Percentiles rank a stretch among this genome's conserved stretches.
Conservation (phyloP, 2,797 vertebrate species). For the Knipowitschia caucasica region DNA sequence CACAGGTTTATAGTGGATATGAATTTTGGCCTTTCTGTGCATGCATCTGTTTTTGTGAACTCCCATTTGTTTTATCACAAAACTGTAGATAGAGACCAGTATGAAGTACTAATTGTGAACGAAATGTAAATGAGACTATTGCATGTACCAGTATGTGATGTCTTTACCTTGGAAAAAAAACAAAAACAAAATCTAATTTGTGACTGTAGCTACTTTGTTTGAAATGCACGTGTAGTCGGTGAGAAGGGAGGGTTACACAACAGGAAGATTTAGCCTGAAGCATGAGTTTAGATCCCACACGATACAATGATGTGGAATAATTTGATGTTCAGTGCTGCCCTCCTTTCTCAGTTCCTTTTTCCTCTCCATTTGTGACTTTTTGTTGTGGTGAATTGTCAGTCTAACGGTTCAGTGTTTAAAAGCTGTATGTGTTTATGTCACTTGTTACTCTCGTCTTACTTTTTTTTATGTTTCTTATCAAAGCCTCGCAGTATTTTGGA, state of each 20-base stretch:
- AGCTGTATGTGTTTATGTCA: constrained; percentile 10
- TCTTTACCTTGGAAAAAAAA: too few relatives aligned
- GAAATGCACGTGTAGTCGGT: constrained; percentile 48
- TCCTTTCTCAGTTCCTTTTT: constrained; percentile 29
- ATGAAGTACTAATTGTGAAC: background rate
- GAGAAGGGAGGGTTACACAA: constrained; percentile 57
- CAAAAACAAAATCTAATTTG: constrained; percentile 66
- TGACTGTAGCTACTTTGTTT: constrained; percentile 37
- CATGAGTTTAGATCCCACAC: constrained; percentile 60
- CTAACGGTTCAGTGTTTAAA: constrained; percentile 7
- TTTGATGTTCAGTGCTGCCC: constrained; percentile 56
- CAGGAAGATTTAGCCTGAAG: constrained; percentile 57
- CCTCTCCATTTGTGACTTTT: constrained; percentile 45
- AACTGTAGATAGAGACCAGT: constrained; percentile 2
- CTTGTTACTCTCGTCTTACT: constrained; percentile 28
- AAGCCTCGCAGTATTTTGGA: constrained; percentile 86
- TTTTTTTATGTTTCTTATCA: constrained; percentile 47
- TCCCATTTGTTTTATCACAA: constrained; percentile 3
- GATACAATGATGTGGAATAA: constrained; percentile 66
- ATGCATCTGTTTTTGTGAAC: constrained; percentile 24
- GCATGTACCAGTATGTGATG: constrained; percentile 70
- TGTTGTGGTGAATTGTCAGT: constrained; percentile 23
- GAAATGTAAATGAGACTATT: constrained; percentile 50
- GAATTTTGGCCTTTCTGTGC: constrained; percentile 43
- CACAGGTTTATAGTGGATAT: constrained; percentile 87